Evolutionary conservation across 2,797 vertebrate species (phyloP), one percentile per base, ranked within the genome.

Genomic region (Streptopelia turtur): DNA sequence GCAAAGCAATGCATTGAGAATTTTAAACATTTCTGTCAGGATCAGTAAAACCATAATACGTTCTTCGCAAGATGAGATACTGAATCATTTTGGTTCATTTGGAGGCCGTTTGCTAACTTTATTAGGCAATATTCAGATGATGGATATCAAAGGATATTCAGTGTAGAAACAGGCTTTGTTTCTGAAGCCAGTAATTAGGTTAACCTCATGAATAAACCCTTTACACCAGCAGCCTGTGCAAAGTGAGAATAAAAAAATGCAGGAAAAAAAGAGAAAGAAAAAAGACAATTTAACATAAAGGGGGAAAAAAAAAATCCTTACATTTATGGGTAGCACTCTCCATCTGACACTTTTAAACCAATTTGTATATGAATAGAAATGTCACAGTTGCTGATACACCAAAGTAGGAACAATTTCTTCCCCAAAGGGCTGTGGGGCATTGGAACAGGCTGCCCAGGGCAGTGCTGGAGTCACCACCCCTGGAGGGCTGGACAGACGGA

Each of bases 161-260:
- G 76, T 77, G 74, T 11, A 93, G 71, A 78, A 91, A 92, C 93
- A 95, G 89, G 79, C 91, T 70, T 66, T 94, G 89, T 27, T 94
- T 91, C 94, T 24, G 49, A 92, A 85, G 87, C 39, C 92, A 92
- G 4, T 95, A 93, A 97, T 96, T 89, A 88, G 89, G 89, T 97
- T 96, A 94, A 87, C 59, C 74, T 94, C 74, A 87, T 68, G 60
- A 80, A 71, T 59, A 80, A 96, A 87, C 31, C 78, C 45, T 72
- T 23, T 63, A 5, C 52, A 96, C 49, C 88, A 55, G 83, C 87
- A 84, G 92, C 57, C 77, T 79, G 84, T 30, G 16, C 61, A 63
- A 14, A 82, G 80, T 8, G 13, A 84, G 65, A 70, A 77, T 35
- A 64, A 41, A 72, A 61, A 88, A 80, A 68, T 1, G 78, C 56